Evolutionary conservation across 2,113 vertebrate species (phyloP), one percentile per base, ranked within the genome.

Genomic region (Gymnarchus niloticus): DNA sequence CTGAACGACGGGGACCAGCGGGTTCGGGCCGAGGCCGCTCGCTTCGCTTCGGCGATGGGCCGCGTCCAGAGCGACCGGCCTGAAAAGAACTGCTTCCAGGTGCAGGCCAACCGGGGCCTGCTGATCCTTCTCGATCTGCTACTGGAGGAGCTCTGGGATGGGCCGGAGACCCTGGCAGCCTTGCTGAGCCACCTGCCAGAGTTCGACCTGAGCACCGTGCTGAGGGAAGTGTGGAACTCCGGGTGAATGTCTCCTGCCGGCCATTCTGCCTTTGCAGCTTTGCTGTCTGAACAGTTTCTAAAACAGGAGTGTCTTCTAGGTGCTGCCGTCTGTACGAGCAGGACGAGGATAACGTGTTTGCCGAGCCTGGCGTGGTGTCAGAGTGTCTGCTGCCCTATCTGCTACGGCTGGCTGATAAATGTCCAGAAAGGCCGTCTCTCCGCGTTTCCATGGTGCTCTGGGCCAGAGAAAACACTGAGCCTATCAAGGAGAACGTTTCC

Each of bases 1-100:
- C 95, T 98, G 80, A 96, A 97, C 91, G 97, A 98, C 3, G 95
- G 96, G 90, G 95, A 92, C 84, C 93, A 90, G 23, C 90, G 92
- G 80, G 96, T 97, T 81, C 93, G 96, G 86, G 89, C 89, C 0
- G 92, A 93, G 89, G 93, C 93, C 0, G 92, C 96, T 0, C 59
- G 87, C 81, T 98, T 97, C 0, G 89, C 93, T 86, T 95, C 95
- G 65, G 51, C 86, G 56, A 78, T 95, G 81, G 87, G 81, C 84
- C 89, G 85, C n/a, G 52, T 48, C 3, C 85, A 88, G 33, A 25
- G 0, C 73, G 88, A 56, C 9, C 4, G 54, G 80, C 1, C 84
- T 0, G 7, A 23, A 3, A 82, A 4, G 84, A 3, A 14, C 54
- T 90, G 87, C 65, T 8, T 93, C 86, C 83, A 90, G 0, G 87